phyloP scores from a whole-genome alignment of 2,113 vertebrate genomes.

The Hippocampus abdominalis region DNA sequence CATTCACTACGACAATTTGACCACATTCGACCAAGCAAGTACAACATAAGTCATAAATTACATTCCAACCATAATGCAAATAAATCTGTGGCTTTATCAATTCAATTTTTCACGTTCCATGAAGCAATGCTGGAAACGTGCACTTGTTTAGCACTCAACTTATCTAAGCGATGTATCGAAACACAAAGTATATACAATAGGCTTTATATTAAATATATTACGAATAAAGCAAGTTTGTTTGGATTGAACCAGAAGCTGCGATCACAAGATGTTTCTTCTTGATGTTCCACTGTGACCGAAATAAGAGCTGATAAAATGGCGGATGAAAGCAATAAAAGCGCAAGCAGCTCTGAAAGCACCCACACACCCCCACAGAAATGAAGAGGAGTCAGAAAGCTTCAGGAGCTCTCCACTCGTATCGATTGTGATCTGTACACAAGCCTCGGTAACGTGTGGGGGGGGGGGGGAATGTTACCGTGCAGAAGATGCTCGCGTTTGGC shows the following conservation, averaged over 20 bases:
- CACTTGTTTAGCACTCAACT: no score
- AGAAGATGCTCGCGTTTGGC: constrained; percentile 7
- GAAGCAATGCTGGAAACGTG: no score
- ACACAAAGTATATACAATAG: no score
- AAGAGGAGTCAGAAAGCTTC: constrained; percentile 66
- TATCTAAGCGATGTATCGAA: no score
- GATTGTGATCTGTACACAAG: constrained; percentile 60
- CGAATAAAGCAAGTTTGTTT: neutral
- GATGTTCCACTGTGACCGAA: constrained; percentile 43
- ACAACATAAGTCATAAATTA: no score
- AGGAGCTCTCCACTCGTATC: constrained; percentile 59
- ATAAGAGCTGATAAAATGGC: constrained; percentile 47
- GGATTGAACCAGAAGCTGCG: neutral
- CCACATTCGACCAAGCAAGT: no score
- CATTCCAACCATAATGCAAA: no score
- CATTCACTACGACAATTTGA: no score
- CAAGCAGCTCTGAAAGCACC: constrained; percentile 61
- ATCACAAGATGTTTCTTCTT: neutral
- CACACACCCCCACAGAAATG: constrained; percentile 67
- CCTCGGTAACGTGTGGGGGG: constrained; percentile 60
- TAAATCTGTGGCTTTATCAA: no score
- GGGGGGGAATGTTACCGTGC: constrained; percentile 37
- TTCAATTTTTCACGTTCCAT: no score
- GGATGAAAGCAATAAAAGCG: constrained; percentile 57
- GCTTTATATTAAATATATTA: no score